Evolutionary conservation across 2,888 invertebrate species (phyloP), one percentile per base, ranked within the genome.

Genomic region (Drosophila picticornis): DNA sequence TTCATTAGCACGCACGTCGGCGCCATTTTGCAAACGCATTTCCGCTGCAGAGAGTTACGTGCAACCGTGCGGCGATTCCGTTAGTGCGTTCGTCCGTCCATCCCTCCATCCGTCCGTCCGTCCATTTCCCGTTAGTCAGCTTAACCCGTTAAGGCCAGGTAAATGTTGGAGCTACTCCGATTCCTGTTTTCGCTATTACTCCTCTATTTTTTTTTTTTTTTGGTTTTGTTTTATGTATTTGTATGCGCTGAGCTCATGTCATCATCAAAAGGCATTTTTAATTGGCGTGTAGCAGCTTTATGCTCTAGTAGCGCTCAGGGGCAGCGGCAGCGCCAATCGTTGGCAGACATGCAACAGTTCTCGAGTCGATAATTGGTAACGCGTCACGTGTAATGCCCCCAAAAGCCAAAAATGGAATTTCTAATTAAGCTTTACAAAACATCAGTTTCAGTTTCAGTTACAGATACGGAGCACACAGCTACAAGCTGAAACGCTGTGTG

Each of bases 321-420:
- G 36, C 31, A 16, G 13, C 31, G 40, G 27, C 46, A 16, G 13
- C 31, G 40, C 19, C 46, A 27, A 6, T 25, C 31, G 32, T 32
- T n/a, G 22, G n/a, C n/a, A 53, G 60, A 75, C 68, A 81, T 81
- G 86, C 84, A 83, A 81, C 80, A 84, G 85, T 79, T 82, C 81
- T 74, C 65, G 72, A 90, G 90, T 91, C 90, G 89, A 91, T 91
- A 91, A 91, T 91, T 91, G 91, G 91, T 86, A 91, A 84, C 84
- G 90, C 86, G 88, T 82, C 81, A 88, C 87, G 90, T 86, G 80
- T 89, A 84, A 91, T 89, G 88, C 90, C 73, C 87, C 78, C 84
- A 86, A 91, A 91, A 91, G 88, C 91, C 91, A 91, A 91, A 91
- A 91, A 91, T 91, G 91, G 91, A 91, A 91, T 91, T 91, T 91